A percentile compares a stretch with the other conserved stretches of the same genome.
phyloP scores from a whole-genome alignment of 1,140 invertebrate genomes.

The Hycleus cichorii region DNA sequence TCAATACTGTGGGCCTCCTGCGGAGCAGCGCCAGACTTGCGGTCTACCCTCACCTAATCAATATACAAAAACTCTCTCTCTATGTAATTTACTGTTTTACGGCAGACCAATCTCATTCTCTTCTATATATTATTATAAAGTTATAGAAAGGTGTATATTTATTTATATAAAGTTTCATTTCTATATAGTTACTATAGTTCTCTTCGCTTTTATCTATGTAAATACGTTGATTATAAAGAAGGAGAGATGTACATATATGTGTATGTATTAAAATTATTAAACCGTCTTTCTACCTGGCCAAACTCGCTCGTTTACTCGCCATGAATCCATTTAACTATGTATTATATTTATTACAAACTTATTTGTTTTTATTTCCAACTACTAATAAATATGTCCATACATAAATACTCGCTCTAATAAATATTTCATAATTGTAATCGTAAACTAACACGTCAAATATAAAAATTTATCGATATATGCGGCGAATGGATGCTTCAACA shows the following conservation, averaged over 20 bases:
- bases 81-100: slow-evolving; percentile 35
- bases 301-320: slow-evolving; percentile 19
- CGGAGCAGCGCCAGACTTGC: slow-evolving; percentile 33
- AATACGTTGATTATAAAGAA: no score
- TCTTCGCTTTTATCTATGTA: neutral
- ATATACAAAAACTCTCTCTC: slow-evolving; percentile 36
- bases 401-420: slow-evolving; percentile 33
- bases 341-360: slow-evolving; percentile 35
- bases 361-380: slow-evolving; percentile 34
- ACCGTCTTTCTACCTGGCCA: slow-evolving; percentile 9
- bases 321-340: slow-evolving; percentile 33
- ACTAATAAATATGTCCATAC: slow-evolving; percentile 37
- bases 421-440: slow-evolving; percentile 35
- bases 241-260: no score
- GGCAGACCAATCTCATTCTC: slow-evolving; percentile 17
- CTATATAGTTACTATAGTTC: no score
- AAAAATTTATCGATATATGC: slow-evolving; percentile 30
- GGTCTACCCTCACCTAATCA: slow-evolving; percentile 34
- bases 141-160: neutral
- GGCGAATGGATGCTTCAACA: slow-evolving; percentile 22
- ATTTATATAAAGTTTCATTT: neutral
- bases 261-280: no score
- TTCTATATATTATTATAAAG: neutral
- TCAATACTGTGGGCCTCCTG: slow-evolving; percentile 36
- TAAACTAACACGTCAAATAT: slow-evolving; percentile 31